Evolutionary conservation across 2,888 invertebrate species (phyloP).

Genomic region (Cephus rjabovi): DNA sequence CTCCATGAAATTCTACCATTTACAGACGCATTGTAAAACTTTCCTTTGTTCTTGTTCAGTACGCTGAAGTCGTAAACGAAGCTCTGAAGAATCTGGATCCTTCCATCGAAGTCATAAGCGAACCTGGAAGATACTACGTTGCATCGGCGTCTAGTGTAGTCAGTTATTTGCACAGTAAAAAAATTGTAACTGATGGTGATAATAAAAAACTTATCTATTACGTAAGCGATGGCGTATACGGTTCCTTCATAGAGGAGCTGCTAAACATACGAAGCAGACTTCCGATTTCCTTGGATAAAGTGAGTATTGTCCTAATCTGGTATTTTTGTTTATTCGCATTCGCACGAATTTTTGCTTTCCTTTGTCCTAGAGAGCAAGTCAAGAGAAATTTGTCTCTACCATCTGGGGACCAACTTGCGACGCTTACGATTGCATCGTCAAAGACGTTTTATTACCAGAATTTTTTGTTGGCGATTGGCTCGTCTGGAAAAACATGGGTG

Average conservation of each 20-base stretch:
- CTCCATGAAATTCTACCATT: neutral
- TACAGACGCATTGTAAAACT: neutral
- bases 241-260: slow-evolving; percentile 71
- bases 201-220: slow-evolving; percentile 69
- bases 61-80: slow-evolving; percentile 67
- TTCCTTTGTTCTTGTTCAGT: slow-evolving; percentile 34
- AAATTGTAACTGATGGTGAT: slow-evolving; percentile 52
- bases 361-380: slow-evolving; percentile 29
- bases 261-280: slow-evolving; percentile 37
- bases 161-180: slow-evolving; percentile 70
- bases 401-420: slow-evolving; percentile 78
- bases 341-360: slow-evolving; percentile 1
- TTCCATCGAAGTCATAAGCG: slow-evolving; percentile 68
- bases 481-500: slow-evolving; percentile 74
- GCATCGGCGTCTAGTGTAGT: slow-evolving; percentile 72
- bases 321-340: neutral
- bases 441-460: slow-evolving; percentile 68
- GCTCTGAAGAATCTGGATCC: slow-evolving; percentile 66
- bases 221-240: slow-evolving; percentile 74
- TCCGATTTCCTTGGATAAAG: slow-evolving; percentile 41
- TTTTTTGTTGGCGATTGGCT: slow-evolving; percentile 74
- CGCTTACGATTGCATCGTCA: slow-evolving; percentile 70
- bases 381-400: slow-evolving; percentile 46
- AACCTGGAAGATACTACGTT: slow-evolving; percentile 75
- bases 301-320: slow-evolving; percentile 18